Base-by-base conservation (phyloP, 2,113 vertebrate genomes). In the Ovibos moschatus region DNA sequence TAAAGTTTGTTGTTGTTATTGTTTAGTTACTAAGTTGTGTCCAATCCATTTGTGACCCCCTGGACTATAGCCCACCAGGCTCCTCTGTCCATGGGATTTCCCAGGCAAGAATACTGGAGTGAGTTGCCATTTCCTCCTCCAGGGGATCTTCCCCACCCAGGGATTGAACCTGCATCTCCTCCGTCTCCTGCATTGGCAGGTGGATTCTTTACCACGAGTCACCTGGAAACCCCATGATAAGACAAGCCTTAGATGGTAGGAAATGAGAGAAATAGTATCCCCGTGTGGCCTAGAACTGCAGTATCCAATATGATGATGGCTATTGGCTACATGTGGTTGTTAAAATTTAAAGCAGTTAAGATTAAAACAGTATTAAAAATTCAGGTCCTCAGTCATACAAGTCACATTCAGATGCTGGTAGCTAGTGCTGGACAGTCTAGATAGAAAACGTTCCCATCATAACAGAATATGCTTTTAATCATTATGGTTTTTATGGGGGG, bases 291-390 rank as follows among this genome's bases (percentile, higher is more conserved):
- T 28, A 3, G 40, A 33, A 6, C 55, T n/a, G 6, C 12, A 15
- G 55, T 23, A 6, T 53, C 55, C n/a, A 53, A 36, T 3, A 2
- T 21, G 27, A 2, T 13, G 16, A 21, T 2, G 47, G 67, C 71
- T 53, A 30, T 67, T 45, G 51, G 23, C 14, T 9, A 19, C 47
- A 2, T 60, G 57, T 27, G 50, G 12, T 23, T 28, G 53, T 60
- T 97, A 45, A 33, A 28, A 57, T 60, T 81, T 81, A 33, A 89
- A 36, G n/a, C 87, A 45, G 82, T 60, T 81, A 58, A 87, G 62
- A 40, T 87, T 36, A 36, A 87, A 74, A 58, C 78, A 62, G 36
- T 21, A 33, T 53, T 27, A 60, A 87, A 45, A 82, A 47, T 15
- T 53, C 53, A 36, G 9, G 47, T 58, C 30, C 60, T 92, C 17